A percentile compares a stretch with the other conserved stretches of the same genome.
Evolutionary conservation across 2,888 invertebrate genomes (phyloP).

Genomic region (Lordiphosa andalusiaca): DNA sequence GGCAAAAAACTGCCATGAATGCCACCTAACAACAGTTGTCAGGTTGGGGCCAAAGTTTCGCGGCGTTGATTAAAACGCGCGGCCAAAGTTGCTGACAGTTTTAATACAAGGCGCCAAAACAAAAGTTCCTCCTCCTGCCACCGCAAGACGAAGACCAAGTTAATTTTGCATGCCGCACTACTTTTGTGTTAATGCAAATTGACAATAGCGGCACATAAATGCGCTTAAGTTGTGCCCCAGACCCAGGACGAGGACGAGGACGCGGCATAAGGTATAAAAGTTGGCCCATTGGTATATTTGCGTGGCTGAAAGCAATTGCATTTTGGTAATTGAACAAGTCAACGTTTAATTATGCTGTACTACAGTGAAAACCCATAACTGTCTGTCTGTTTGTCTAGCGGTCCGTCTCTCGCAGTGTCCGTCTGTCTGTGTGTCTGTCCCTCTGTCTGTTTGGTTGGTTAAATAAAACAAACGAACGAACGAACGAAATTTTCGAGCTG

Average conservation of each 20-base stretch:
- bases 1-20: constrained; percentile 1
- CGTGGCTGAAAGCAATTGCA: constrained; percentile 74
- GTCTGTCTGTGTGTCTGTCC: constrained; percentile 25
- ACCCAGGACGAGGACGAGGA: not conserved
- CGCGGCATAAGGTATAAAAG: constrained; percentile 1
- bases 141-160: constrained; percentile 31
- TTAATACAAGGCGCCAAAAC: constrained; percentile 44
- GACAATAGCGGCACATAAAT: constrained; percentile 24
- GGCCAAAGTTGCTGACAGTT: constrained; percentile 55
- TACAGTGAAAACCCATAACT: constrained; percentile 60
- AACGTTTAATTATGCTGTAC: constrained; percentile 70
- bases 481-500: constrained; percentile 32
- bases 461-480: constrained; percentile 2
- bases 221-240: constrained; percentile 2
- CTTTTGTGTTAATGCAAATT: constrained; percentile 32
- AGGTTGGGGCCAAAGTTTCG: constrained; percentile 30
- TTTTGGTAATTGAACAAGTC: constrained; percentile 76
- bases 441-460: not conserved
- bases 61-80: constrained; percentile 47
- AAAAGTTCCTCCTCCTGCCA: constrained; percentile 7
- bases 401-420: constrained; percentile 26
- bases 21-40: constrained; percentile 10
- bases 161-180: constrained; percentile 31
- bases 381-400: constrained; percentile 37
- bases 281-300: constrained; percentile 32